These are phyloP conservation scores for Sepiola atlantica DNA, from an alignment of 2,888 invertebrate genomes.

Conservation along the genomic window DNA sequence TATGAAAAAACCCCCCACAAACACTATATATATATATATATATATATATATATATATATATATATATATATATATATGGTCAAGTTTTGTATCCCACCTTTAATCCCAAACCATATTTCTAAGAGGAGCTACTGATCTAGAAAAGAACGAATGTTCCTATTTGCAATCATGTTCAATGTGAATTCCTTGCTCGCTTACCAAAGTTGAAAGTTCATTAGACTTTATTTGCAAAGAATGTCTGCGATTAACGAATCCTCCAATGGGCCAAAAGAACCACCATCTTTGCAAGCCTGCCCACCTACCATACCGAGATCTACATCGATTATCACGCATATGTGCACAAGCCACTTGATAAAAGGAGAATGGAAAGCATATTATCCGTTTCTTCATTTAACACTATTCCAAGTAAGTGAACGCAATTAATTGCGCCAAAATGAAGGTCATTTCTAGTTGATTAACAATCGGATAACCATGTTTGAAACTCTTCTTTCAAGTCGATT, in stretches of 20 bases:
- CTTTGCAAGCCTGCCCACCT: background rate
- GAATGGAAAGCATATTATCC: slow-evolving; percentile 32
- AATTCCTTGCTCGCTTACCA: background rate
- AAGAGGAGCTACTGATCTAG: no score
- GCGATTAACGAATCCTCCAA: background rate
- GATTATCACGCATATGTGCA: background rate
- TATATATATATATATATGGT: no score
- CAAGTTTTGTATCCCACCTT: no score
- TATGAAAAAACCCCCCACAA: no score
- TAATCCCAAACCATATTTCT: no score
- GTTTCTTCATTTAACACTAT: slow-evolving; percentile 12
- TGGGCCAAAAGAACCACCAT: background rate
- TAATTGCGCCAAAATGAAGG: slow-evolving; percentile 7
- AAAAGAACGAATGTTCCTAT: no score
- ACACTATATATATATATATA: no score
- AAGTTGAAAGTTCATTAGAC: background rate
- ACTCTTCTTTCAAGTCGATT: background rate
- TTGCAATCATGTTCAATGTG: background rate
- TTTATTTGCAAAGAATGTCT: background rate
- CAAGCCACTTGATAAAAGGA: background rate
- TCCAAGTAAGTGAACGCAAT: background rate
- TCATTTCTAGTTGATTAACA: background rate
- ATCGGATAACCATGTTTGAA: background rate
- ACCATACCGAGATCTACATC: background rate
- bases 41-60: no score